Evolutionary conservation across 2,797 vertebrate species (phyloP).

Genomic region (Decapterus maruadsi): DNA sequence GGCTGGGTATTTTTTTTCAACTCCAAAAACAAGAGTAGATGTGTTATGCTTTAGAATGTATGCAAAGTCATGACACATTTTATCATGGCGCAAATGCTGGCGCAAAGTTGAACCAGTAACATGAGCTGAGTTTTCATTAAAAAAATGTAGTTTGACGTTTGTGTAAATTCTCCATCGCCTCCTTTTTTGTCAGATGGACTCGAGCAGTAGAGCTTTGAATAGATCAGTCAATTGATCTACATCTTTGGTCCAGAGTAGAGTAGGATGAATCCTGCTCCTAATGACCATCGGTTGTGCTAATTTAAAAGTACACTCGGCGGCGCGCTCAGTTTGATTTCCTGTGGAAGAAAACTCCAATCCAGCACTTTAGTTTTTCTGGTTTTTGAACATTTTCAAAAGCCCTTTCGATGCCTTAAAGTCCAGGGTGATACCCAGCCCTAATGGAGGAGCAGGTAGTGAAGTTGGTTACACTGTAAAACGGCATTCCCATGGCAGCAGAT

Average conservation of each 20-base stretch:
- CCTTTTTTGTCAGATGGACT: neutral
- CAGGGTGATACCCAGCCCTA: conserved; percentile 68
- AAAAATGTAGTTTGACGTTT: neutral
- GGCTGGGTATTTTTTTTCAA: conserved; percentile 32
- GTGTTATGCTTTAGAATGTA: neutral
- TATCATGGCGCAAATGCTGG: neutral
- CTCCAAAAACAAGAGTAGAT: conserved; percentile 1
- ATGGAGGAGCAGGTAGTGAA: conserved; percentile 47
- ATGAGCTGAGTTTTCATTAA: no score
- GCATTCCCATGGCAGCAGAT: conserved; percentile 14
- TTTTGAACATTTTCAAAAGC: conserved; percentile 36
- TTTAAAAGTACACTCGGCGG: neutral
- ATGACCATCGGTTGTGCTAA: neutral
- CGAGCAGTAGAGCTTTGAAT: neutral
- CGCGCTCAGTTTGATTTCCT: conserved; percentile 8
- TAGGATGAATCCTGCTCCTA: no score
- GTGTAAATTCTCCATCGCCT: neutral
- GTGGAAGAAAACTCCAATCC: conserved; percentile 9
- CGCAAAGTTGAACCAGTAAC: neutral
- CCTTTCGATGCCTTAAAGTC: conserved; percentile 77
- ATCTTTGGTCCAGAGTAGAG: neutral
- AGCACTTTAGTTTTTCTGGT: conserved; percentile 69
- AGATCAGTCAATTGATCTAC: no score
- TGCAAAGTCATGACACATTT: conserved; percentile 1
- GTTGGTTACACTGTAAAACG: conserved; percentile 27